Evolutionary conservation across 2,113 vertebrate genomes (phyloP), one percentile per base, ranked within the genome.

Genomic region (Cynocephalus volans): DNA sequence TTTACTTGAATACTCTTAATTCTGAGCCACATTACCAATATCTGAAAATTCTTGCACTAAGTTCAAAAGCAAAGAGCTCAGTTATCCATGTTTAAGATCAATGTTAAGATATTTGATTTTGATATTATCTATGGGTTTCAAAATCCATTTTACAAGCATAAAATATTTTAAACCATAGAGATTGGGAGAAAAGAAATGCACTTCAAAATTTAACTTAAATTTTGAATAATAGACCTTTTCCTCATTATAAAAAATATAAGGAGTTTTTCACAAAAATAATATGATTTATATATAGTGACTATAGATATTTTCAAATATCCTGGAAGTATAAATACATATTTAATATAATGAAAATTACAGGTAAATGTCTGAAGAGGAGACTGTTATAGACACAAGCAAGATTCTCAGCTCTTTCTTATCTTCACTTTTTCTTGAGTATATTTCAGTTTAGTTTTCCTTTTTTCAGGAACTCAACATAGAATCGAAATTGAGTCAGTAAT

Each of bases 131-230:
- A 45, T 58, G 77, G 9, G 3, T 82, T 94, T 94, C 70, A 76
- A 95, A 84, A 69, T 75, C 85, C 6, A 93, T 77, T 88, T 87
- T 73, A 11, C 8, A 67, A 77, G 3, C 4, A 60, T 77, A 58
- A 96, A 88, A 52, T 65, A 60, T 19, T 65, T 72, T 48, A 93
- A 72, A n/a, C 24, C 6, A 31, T 2, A 54, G 41, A 84, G n/a
- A 18, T 85, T 26, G 54, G 17, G n/a, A 95, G 31, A 52, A 19
- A 17, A 88, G 15, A 92, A 72, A 86, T 48, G 3, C 3, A 31
- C 28, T 79, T 86, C 9, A n/a, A 93, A 90, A 70, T 90, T 96
- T 11, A 93, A 45, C 6, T 62, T 88, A 52, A 85, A 67, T 2
- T 90, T 50, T 85, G 21, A 69, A 62, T 72, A 91, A 80, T 60